Conservation (phyloP, 2,888 invertebrate genomes). For the Tribolium freemani region DNA sequence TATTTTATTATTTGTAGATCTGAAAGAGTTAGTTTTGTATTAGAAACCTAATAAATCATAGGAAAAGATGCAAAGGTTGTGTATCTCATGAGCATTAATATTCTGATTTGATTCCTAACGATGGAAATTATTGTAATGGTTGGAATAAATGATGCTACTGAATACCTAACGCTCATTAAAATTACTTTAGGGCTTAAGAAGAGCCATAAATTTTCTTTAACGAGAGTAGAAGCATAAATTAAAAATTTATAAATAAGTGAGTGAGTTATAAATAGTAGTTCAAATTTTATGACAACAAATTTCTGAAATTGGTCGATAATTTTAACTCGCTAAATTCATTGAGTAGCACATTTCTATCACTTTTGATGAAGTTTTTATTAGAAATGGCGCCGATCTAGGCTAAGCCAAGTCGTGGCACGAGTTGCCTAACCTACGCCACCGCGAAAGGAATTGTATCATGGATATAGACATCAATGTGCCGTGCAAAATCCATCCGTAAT, state of each 20-base stretch:
- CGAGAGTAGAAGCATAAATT: background rate
- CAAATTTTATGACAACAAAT: background rate
- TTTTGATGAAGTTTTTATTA: no score
- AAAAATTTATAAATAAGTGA: background rate
- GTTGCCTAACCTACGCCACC: conserved; percentile 20
- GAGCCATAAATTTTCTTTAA: background rate
- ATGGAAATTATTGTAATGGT: background rate
- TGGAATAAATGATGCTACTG: background rate
- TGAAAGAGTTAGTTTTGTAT: no score
- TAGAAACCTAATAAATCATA: no score
- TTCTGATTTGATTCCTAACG: background rate
- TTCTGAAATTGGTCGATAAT: background rate
- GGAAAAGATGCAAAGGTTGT: no score
- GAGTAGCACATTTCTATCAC: no score
- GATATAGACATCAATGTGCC: conserved; percentile 29
- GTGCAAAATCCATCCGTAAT: conserved; percentile 24
- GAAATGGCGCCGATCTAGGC: no score
- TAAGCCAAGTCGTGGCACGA: background rate
- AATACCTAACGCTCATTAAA: conserved; percentile 17
- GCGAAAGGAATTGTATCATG: background rate
- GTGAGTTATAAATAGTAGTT: background rate
- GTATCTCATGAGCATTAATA: no score
- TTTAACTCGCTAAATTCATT: no score
- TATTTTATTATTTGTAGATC: no score
- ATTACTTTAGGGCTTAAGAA: conserved; percentile 1